These are phyloP conservation scores for Nyctibius grandis DNA, from an alignment of 2,797 vertebrate species.

Conservation along the genomic window DNA sequence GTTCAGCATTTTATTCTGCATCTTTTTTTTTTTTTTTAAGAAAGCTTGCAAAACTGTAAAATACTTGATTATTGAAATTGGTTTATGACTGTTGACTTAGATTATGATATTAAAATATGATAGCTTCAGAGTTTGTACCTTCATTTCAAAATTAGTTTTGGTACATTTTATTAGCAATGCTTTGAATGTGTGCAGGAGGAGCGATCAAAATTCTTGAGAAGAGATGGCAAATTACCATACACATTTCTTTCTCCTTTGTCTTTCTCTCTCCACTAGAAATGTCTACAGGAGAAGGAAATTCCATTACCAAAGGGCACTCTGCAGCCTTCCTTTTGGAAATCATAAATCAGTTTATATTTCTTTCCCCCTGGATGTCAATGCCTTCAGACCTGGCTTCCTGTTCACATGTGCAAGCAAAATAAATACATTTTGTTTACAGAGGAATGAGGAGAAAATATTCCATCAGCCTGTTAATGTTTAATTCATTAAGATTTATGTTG, in stretches of 20 bases:
- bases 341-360: neutral
- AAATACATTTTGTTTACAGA: neutral
- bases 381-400: neutral
- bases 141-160: neutral
- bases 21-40: neutral
- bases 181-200: neutral
- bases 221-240: neutral
- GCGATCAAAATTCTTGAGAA: neutral
- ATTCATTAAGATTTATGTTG: neutral
- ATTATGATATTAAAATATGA: neutral
- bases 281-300: slow-evolving; percentile 80
- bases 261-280: slow-evolving; percentile 71
- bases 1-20: neutral
- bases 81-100: neutral
- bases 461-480: neutral
- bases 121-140: neutral
- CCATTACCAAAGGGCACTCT: slow-evolving; percentile 84
- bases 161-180: neutral
- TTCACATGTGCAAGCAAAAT: neutral
- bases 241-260: neutral
- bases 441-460: neutral
- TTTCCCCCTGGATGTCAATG: neutral
- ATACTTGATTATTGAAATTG: neutral
- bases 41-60: neutral
- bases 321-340: slow-evolving; percentile 82